phyloP scores from a whole-genome alignment of 1,140 invertebrate species.

The Sipha flava region DNA sequence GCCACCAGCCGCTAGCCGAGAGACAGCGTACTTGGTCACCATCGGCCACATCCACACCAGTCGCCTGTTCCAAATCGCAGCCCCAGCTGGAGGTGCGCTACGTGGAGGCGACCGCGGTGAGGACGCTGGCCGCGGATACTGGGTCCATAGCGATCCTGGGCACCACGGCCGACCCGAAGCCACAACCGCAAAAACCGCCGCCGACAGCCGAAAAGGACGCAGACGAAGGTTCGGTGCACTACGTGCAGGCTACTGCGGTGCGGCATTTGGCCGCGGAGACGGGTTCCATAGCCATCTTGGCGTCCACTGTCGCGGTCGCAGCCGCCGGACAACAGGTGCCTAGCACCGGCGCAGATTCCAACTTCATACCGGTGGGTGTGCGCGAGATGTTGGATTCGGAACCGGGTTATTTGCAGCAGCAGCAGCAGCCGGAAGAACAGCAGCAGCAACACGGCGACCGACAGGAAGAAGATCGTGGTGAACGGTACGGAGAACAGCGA shows the following conservation, averaged over 20 bases:
- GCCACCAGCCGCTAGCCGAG: not conserved
- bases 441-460: too few relatives aligned
- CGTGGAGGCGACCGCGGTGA: constrained; percentile 32
- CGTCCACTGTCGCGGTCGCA: constrained; percentile 33
- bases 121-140: constrained; percentile 38
- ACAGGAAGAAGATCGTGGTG: too few relatives aligned
- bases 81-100: too few relatives aligned
- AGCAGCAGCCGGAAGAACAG: not conserved
- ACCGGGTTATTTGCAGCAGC: not conserved
- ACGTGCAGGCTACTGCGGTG: constrained; percentile 38
- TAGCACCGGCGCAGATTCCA: rapidly evolving
- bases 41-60: not conserved
- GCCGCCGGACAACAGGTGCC: not conserved
- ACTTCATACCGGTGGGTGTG: not conserved
- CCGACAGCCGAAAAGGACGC: not conserved
- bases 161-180: not conserved
- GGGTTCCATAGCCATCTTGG: constrained; percentile 39
- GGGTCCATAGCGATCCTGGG: constrained; percentile 39
- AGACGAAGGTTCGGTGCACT: not conserved
- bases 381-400: not conserved
- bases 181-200: too few relatives aligned
- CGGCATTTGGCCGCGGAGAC: constrained; percentile 37
- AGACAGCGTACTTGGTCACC: not conserved
- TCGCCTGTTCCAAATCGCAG: too few relatives aligned
- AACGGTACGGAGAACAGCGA: too few relatives aligned